Percentiles rank a stretch among this genome's conserved stretches.
Evolutionary conservation across 2,113 vertebrate species (phyloP).

Genomic region (Hymenochirus boettgeri): DNA sequence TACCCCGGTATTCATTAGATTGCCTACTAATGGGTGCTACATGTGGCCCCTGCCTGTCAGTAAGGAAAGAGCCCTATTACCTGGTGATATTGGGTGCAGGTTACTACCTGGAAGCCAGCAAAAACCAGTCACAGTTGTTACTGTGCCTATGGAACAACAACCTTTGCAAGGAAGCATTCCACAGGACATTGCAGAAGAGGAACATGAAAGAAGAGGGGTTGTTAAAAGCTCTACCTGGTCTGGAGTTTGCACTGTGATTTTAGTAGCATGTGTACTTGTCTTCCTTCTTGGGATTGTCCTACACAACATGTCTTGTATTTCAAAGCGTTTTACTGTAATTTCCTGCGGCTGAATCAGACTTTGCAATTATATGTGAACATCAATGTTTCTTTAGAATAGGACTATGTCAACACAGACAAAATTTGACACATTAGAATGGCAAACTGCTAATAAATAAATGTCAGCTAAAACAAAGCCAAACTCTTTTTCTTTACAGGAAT

Average conservation of each 20-base stretch:
- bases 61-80: slow-evolving; percentile 74
- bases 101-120: slow-evolving; percentile 75
- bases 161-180: slow-evolving; percentile 55
- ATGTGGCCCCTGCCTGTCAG: slow-evolving; percentile 82
- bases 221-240: slow-evolving; percentile 91
- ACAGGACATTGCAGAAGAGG: slow-evolving; percentile 49
- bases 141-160: slow-evolving; percentile 66
- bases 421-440: slow-evolving; percentile 29
- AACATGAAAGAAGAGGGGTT: slow-evolving; percentile 61
- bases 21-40: slow-evolving; percentile 90
- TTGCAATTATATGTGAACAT: slow-evolving; percentile 21
- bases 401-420: slow-evolving; percentile 37
- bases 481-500: slow-evolving; percentile 9
- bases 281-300: slow-evolving; percentile 89
- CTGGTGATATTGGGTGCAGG: slow-evolving; percentile 79
- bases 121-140: slow-evolving; percentile 75
- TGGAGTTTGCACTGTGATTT: slow-evolving; percentile 88
- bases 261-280: slow-evolving; percentile 91
- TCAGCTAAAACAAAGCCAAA: slow-evolving; percentile 21
- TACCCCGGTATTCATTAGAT: slow-evolving; percentile 90
- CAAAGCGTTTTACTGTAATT: slow-evolving; percentile 95
- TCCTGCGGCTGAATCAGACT: slow-evolving; percentile 82
- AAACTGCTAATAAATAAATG: slow-evolving; percentile 23
- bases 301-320: slow-evolving; percentile 87
- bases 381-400: slow-evolving; percentile 45